Evolutionary conservation across 2,113 vertebrate species (phyloP).

Genomic region (Sinocyclocheilus rhinocerous): DNA sequence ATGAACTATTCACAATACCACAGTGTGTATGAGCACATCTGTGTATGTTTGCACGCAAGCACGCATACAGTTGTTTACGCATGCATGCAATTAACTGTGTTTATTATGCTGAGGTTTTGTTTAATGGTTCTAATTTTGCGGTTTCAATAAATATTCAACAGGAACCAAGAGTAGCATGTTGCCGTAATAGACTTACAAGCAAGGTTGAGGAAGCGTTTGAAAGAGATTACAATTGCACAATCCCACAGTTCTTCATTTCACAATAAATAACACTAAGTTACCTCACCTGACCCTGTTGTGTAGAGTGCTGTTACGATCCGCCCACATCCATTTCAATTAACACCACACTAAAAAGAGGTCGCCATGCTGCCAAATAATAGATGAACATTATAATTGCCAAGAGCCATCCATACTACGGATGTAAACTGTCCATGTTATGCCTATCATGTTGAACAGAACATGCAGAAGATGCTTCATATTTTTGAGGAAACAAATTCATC

Average conservation of each 20-base stretch:
- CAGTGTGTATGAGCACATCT: conserved; percentile 7
- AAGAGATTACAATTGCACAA: background rate
- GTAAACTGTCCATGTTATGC: background rate
- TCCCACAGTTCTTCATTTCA: background rate
- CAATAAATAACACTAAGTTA: conserved; percentile 27
- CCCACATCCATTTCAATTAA: conserved; percentile 4
- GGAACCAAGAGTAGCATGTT: conserved; percentile 5
- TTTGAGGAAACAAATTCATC: no score
- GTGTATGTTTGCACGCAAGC: conserved; percentile 10
- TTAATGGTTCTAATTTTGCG: conserved; percentile 31
- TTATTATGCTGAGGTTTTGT: conserved; percentile 34
- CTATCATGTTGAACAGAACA: background rate
- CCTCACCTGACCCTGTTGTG: conserved; percentile 20
- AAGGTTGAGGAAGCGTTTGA: background rate
- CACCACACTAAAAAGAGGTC: background rate
- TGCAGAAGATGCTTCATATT: no score
- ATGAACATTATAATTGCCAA: conserved; percentile 5
- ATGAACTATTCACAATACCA: conserved; percentile 8
- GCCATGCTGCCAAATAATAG: background rate
- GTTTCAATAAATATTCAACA: conserved; percentile 26
- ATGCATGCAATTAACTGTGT: conserved; percentile 20
- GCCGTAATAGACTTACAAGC: background rate
- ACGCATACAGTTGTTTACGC: conserved; percentile 3
- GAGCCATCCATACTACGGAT: conserved; percentile 26
- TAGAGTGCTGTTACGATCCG: background rate